These are phyloP conservation scores for Osmoderma eremita DNA, from an alignment of 2,888 invertebrate species.

Conservation along the genomic window DNA sequence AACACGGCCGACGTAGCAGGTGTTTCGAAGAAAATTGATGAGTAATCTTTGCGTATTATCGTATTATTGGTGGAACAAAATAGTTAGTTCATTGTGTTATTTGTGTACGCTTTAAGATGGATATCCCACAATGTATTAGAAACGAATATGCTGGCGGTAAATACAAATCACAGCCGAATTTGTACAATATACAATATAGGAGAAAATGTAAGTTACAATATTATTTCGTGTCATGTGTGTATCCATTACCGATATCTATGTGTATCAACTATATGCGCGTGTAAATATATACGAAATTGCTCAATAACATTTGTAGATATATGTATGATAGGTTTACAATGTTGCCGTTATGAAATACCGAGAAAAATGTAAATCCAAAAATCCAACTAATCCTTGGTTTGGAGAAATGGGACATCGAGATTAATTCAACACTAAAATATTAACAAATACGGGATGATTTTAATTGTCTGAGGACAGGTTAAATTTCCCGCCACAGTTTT, in stretches of 20 bases:
- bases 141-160: not conserved
- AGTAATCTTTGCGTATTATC: too few relatives aligned
- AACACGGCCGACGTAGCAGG: too few relatives aligned
- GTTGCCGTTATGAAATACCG: not conserved
- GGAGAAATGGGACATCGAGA: too few relatives aligned
- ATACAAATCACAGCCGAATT: constrained; percentile 23
- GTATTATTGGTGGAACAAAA: too few relatives aligned
- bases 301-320: not conserved
- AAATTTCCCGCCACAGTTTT: too few relatives aligned
- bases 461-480: too few relatives aligned
- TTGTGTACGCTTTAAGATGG: not conserved
- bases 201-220: constrained; percentile 23
- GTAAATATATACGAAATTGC: not conserved
- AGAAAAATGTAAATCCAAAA: not conserved
- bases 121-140: constrained; percentile 1
- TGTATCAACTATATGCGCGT: not conserved
- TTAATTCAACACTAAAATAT: too few relatives aligned
- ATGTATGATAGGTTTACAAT: not conserved
- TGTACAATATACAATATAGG: constrained; percentile 18
- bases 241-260: not conserved
- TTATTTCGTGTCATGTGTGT: not conserved
- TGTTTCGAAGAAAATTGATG: too few relatives aligned
- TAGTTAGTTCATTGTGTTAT: too few relatives aligned
- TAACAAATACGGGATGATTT: too few relatives aligned
- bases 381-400: too few relatives aligned